phyloP scores from a whole-genome alignment of 2,888 invertebrate species.

The Coelopa pilipes region DNA sequence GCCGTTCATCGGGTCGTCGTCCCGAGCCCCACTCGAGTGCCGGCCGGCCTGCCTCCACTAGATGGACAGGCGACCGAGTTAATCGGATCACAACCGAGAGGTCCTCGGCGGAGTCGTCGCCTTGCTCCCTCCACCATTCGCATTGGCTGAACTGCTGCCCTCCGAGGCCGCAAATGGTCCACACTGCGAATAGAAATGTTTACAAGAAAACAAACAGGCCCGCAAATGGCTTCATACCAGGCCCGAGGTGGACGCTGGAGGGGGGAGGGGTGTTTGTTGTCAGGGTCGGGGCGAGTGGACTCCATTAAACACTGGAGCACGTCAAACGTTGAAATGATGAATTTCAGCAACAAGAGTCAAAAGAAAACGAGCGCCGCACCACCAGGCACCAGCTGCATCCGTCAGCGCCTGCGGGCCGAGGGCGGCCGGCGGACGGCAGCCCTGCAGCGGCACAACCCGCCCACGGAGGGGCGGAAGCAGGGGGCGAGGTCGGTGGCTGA shows the following conservation, averaged over 20 bases:
- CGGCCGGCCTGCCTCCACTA: too few species aligned
- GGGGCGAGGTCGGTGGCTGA: constrained; percentile 33
- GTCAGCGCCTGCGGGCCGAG: constrained; percentile 39
- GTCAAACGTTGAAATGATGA: constrained; percentile 57
- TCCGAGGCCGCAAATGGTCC: not conserved
- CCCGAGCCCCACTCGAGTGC: too few species aligned
- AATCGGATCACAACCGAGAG: too few species aligned
- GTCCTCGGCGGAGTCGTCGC: too few species aligned
- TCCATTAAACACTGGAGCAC: constrained; percentile 60
- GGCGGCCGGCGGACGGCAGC: constrained; percentile 46
- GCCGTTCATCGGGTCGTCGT: too few species aligned
- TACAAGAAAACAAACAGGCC: constrained; percentile 50
- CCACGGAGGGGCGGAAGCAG: constrained; percentile 47
- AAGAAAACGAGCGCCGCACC: constrained; percentile 37
- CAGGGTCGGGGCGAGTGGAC: constrained; percentile 43
- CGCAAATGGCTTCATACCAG: constrained; percentile 24
- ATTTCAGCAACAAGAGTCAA: constrained; percentile 51
- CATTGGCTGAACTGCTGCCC: too few species aligned
- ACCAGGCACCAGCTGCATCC: constrained; percentile 38
- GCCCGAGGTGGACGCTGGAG: not conserved
- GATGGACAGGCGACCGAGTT: too few species aligned
- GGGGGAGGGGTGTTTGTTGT: not conserved
- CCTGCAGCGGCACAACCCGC: constrained; percentile 48
- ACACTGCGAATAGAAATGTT: constrained; percentile 35
- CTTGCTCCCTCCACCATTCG: too few species aligned